These are phyloP conservation scores for Accipiter cooperii DNA, from an alignment of 2,113 vertebrate species.

Conservation along the genomic window DNA sequence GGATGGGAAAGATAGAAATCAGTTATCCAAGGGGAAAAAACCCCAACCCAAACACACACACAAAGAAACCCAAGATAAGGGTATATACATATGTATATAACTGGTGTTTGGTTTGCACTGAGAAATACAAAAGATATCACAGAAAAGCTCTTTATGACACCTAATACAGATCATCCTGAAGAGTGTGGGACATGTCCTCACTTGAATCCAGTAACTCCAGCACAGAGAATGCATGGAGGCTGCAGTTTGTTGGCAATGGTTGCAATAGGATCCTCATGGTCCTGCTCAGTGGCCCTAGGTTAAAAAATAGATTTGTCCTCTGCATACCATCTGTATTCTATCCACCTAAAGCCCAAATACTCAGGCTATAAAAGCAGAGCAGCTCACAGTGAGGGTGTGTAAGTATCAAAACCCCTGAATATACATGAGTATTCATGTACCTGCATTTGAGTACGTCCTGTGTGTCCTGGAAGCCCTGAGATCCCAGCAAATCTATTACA, in stretches of 20 bases:
- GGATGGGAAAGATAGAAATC: background rate
- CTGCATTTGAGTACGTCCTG: background rate
- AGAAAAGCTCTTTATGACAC: background rate
- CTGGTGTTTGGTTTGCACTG: background rate
- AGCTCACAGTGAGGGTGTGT: background rate
- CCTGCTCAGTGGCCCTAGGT: background rate
- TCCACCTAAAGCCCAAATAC: background rate
- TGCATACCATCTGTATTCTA: background rate
- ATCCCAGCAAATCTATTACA: background rate
- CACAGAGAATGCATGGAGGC: background rate
- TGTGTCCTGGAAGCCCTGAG: background rate
- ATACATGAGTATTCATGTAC: background rate
- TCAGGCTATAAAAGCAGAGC: background rate
- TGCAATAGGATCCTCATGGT: background rate
- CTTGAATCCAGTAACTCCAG: background rate
- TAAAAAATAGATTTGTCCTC: background rate
- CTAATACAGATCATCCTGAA: background rate
- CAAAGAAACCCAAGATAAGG: background rate
- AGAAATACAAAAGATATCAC: background rate
- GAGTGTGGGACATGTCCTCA: background rate
- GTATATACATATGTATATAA: background rate
- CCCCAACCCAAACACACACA: too few species aligned
- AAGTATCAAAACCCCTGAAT: background rate
- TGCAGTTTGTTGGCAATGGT: background rate
- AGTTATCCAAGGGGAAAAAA: background rate